Evolutionary conservation across 2,113 vertebrate genomes (phyloP).

Genomic region (Rhombomys opimus): DNA sequence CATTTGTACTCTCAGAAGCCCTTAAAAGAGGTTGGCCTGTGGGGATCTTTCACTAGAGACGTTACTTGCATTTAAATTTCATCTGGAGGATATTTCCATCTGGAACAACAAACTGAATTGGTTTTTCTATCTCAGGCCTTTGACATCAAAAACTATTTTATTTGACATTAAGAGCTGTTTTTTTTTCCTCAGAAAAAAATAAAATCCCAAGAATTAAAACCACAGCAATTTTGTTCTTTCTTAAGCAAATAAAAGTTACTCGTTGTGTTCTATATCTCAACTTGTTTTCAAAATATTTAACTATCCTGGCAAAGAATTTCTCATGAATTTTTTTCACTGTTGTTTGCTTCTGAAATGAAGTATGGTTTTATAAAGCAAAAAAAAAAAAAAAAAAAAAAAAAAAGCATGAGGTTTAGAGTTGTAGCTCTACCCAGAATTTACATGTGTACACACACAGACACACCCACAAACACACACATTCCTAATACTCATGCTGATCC

Average conservation of each 20-base stretch:
- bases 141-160: constrained; percentile 23
- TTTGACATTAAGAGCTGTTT: background rate
- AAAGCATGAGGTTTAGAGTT: background rate
- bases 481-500: background rate
- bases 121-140: background rate
- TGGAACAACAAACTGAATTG: background rate
- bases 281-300: background rate
- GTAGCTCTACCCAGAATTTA: background rate
- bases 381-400: constrained; percentile 5
- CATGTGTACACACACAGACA: background rate
- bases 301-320: background rate
- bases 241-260: constrained; percentile 16
- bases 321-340: background rate
- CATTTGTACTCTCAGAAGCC: background rate
- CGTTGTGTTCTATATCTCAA: background rate
- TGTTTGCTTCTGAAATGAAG: constrained; percentile 35
- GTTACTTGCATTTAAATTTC: constrained; percentile 41
- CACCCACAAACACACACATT: background rate
- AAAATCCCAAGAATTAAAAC: background rate
- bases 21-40: background rate
- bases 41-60: background rate
- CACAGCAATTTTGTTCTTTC: background rate
- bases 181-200: background rate
- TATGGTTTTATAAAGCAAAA: constrained; percentile 43
- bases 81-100: constrained; percentile 46